A percentile compares a stretch with the other conserved stretches of the same genome.
Evolutionary conservation across 1,140 invertebrate species (phyloP).

Genomic region (Hydropsyche tenuis): DNA sequence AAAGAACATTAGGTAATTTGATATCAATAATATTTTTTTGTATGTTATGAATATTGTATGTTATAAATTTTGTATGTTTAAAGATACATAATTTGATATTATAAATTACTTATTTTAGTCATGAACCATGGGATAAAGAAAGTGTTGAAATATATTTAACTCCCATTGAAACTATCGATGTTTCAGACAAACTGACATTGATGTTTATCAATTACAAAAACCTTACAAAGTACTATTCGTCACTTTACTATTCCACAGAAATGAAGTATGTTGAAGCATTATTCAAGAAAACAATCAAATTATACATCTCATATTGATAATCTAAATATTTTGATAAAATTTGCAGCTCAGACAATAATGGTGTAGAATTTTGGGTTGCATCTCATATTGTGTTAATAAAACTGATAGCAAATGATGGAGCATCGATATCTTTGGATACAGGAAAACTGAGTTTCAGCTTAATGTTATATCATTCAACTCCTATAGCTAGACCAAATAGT

Average conservation of each 20-base stretch:
- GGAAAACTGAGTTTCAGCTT: slow-evolving; percentile 54
- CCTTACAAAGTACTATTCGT: slow-evolving; percentile 59
- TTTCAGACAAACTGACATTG: slow-evolving; percentile 39
- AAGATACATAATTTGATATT: slow-evolving; percentile 2
- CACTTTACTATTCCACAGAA: slow-evolving; percentile 51
- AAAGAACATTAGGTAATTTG: slow-evolving; percentile 41
- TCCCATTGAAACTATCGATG: not conserved
- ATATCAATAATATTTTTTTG: not conserved
- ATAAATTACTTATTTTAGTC: slow-evolving; percentile 30
- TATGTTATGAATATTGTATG: not conserved
- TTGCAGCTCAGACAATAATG: slow-evolving; percentile 65
- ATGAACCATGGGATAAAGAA: slow-evolving; percentile 46
- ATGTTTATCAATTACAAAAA: slow-evolving; percentile 62
- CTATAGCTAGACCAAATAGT: slow-evolving; percentile 44
- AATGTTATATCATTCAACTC: slow-evolving; percentile 51
- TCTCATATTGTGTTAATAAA: slow-evolving; percentile 67
- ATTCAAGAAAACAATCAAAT: too few relatives aligned
- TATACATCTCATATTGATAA: too few relatives aligned
- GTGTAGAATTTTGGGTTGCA: slow-evolving; percentile 71
- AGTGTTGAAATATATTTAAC: slow-evolving; percentile 39
- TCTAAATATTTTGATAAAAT: slow-evolving; percentile 8
- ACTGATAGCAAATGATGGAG: slow-evolving; percentile 52
- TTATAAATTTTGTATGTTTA: not conserved
- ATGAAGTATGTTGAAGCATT: slow-evolving; percentile 9
- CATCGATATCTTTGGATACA: slow-evolving; percentile 45